phyloP scores from a whole-genome alignment of 2,797 vertebrate species.

The Xenopus petersii region DNA sequence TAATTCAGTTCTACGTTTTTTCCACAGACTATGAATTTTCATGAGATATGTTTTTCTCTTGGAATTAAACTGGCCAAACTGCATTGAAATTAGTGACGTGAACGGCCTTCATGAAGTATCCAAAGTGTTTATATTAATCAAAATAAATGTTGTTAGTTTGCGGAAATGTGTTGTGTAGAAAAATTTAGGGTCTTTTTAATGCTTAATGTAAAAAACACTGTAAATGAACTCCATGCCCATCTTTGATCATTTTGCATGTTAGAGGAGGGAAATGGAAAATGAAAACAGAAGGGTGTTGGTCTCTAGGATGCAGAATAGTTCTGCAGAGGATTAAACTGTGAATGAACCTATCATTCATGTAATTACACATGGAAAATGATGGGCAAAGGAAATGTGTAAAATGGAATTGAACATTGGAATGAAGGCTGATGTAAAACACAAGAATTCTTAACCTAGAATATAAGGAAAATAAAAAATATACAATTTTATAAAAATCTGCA shows the following conservation, averaged over 20 bases:
- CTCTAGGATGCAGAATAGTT: not conserved
- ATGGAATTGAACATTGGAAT: not conserved
- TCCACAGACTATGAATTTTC: too few relatives aligned
- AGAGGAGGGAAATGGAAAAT: not conserved
- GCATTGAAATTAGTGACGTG: constrained; percentile 32
- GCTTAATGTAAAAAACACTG: not conserved
- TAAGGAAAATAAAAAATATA: too few relatives aligned
- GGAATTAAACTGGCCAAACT: too few relatives aligned
- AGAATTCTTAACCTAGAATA: too few relatives aligned
- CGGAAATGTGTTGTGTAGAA: not conserved
- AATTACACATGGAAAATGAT: not conserved
- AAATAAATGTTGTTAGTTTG: not conserved
- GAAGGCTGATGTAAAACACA: too few relatives aligned
- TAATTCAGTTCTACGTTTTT: too few relatives aligned
- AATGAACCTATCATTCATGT: not conserved
- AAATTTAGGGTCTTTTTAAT: not conserved
- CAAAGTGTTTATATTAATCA: not conserved
- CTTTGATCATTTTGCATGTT: not conserved
- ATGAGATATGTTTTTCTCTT: too few relatives aligned
- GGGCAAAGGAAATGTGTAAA: not conserved
- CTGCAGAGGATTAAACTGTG: not conserved
- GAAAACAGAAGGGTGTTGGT: not conserved
- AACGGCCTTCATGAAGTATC: not conserved
- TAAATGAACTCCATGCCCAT: not conserved
- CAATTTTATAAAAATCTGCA: too few relatives aligned